A percentile compares a stretch with the other conserved stretches of the same genome.
Evolutionary conservation across 2,888 invertebrate genomes (phyloP).

Genomic region (Cecidostiba fungosa): DNA sequence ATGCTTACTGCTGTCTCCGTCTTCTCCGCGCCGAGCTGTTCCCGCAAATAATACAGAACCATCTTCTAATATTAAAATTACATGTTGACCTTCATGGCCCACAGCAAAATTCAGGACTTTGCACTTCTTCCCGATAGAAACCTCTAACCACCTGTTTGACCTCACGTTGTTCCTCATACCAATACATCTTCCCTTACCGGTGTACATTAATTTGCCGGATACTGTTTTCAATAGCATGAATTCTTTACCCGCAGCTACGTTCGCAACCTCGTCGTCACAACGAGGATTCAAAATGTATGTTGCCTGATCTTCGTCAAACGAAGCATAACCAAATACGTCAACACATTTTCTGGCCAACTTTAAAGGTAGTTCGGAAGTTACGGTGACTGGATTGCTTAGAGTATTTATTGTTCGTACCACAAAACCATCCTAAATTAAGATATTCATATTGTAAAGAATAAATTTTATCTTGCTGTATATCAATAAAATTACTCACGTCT

Average conservation of each 20-base stretch:
- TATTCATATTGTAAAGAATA: not conserved
- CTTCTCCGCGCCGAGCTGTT: slow-evolving; percentile 94
- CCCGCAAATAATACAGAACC: slow-evolving; percentile 94
- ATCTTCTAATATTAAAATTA: slow-evolving; percentile 94
- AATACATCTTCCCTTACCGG: slow-evolving; percentile 92
- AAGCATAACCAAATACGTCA: slow-evolving; percentile 87
- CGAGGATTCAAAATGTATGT: slow-evolving; percentile 81
- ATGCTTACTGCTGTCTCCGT: slow-evolving; percentile 89
- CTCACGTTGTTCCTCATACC: slow-evolving; percentile 88
- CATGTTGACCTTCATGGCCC: slow-evolving; percentile 97
- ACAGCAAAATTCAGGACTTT: slow-evolving; percentile 90
- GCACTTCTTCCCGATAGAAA: slow-evolving; percentile 87
- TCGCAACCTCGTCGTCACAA: slow-evolving; percentile 89
- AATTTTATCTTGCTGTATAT: slow-evolving; percentile 1
- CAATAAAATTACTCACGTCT: slow-evolving; percentile 84
- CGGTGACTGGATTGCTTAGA: slow-evolving; percentile 82
- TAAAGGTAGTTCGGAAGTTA: slow-evolving; percentile 84
- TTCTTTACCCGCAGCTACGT: slow-evolving; percentile 93
- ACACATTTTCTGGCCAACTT: slow-evolving; percentile 91
- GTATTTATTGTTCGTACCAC: slow-evolving; percentile 89
- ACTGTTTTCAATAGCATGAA: slow-evolving; percentile 92
- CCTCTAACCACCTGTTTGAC: slow-evolving; percentile 84
- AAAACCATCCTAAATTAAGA: slow-evolving; percentile 86
- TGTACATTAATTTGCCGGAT: slow-evolving; percentile 94
- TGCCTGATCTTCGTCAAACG: slow-evolving; percentile 86